Conservation (phyloP, 2,888 invertebrate genomes). For the Sericinus montela region DNA sequence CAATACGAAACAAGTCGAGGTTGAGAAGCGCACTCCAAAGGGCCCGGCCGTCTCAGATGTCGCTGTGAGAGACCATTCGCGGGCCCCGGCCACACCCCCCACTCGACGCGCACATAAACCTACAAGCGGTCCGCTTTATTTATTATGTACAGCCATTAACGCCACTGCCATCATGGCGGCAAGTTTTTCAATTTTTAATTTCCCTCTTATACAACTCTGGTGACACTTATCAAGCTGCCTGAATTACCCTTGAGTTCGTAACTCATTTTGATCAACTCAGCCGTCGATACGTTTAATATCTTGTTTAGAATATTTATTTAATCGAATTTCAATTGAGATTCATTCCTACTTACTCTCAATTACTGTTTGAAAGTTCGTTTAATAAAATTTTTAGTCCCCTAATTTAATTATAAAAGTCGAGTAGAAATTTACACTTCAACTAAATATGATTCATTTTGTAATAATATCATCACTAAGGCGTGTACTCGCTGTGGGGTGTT, state of each 20-base stretch:
- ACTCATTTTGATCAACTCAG: conserved; percentile 40
- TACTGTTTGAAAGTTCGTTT: not conserved
- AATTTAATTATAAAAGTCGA: not conserved
- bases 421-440: conserved; percentile 1
- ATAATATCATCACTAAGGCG: conserved; percentile 8
- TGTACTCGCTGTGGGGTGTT: conserved; percentile 17
- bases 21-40: conserved; percentile 69
- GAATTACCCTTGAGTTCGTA: conserved; percentile 66
- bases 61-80: conserved; percentile 74
- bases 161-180: conserved; percentile 75
- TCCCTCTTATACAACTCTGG: conserved; percentile 58
- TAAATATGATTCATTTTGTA: conserved; percentile 12
- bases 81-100: conserved; percentile 74
- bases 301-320: conserved; percentile 21
- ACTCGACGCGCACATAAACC: conserved; percentile 76
- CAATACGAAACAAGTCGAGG: conserved; percentile 75
- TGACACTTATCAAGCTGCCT: conserved; percentile 56
- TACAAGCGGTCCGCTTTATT: conserved; percentile 72
- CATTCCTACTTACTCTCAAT: conserved; percentile 9
- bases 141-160: conserved; percentile 79
- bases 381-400: not conserved
- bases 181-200: conserved; percentile 77
- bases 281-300: conserved; percentile 2
- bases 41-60: conserved; percentile 75
- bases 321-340: conserved; percentile 23